Conservation (phyloP, 2,113 vertebrate genomes). For the Ameiurus melas region DNA sequence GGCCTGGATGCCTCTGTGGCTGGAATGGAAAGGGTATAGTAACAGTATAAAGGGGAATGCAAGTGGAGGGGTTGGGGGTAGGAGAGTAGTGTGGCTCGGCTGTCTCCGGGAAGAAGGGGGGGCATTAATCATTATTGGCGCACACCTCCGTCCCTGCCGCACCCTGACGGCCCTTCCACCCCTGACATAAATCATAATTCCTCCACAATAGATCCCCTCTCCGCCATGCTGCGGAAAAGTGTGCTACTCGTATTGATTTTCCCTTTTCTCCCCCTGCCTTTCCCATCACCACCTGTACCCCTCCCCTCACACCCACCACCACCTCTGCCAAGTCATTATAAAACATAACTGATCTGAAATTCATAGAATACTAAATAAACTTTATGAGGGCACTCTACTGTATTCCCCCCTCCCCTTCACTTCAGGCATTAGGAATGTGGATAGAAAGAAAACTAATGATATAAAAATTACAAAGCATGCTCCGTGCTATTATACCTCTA, state of each 20-base stretch:
- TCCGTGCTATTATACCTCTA: constrained; percentile 94
- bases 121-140: constrained; percentile 99
- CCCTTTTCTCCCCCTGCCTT: constrained; percentile 62
- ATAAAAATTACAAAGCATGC: constrained; percentile 98
- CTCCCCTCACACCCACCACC: constrained; percentile 55
- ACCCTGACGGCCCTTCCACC: constrained; percentile 86
- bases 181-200: constrained; percentile 99
- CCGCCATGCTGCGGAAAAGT: constrained; percentile 92
- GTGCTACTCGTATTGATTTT: constrained; percentile 97
- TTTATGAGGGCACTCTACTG: constrained; percentile 89
- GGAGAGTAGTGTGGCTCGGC: constrained; percentile 53
- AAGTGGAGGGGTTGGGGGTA: constrained; percentile 42
- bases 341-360: constrained; percentile 99
- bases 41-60: constrained; percentile 30
- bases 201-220: constrained; percentile 97
- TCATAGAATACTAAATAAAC: constrained; percentile 99
- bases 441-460: constrained; percentile 91
- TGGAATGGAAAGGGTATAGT: constrained; percentile 18
- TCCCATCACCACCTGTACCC: constrained; percentile 70
- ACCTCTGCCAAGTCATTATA: constrained; percentile 88
- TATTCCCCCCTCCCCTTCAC: constrained; percentile 55
- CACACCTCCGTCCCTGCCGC: constrained; percentile 91
- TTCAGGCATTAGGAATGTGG: constrained; percentile 84
- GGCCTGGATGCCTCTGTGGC: constrained; percentile 36
- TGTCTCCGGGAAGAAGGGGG: constrained; percentile 70